phyloP scores from a whole-genome alignment of 2,113 vertebrate species.

The Turdus rufiventris region DNA sequence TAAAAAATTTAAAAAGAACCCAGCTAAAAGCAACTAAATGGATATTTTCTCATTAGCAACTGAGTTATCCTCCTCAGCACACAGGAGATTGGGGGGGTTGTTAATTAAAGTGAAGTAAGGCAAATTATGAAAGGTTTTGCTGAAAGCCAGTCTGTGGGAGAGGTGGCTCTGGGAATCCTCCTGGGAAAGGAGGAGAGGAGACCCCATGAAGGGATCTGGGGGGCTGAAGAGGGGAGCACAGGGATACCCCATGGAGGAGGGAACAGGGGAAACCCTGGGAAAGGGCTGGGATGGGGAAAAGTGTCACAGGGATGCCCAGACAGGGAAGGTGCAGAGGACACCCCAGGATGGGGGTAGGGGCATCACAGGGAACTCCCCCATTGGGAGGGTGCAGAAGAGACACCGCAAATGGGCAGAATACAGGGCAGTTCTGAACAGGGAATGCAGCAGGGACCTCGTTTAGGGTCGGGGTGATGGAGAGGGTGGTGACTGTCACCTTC shows the following conservation, averaged over 20 bases:
- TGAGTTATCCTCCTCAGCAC: neutral
- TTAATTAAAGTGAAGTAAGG: neutral
- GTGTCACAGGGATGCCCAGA: neutral
- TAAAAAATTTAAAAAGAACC: too few relatives aligned
- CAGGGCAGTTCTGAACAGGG: too few relatives aligned
- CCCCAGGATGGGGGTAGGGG: too few relatives aligned
- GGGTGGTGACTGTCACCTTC: neutral
- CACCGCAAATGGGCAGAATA: rapidly evolving
- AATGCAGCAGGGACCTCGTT: rapidly evolving
- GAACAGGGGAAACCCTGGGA: neutral
- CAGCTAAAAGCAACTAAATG: neutral
- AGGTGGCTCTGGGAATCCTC: neutral
- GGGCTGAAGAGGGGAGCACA: too few relatives aligned
- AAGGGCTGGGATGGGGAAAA: neutral
- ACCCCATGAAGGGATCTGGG: neutral
- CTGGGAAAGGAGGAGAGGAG: neutral
- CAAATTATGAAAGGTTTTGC: neutral
- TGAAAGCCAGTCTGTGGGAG: neutral
- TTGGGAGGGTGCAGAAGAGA: neutral
- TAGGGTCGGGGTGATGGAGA: neutral
- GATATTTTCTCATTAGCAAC: neutral
- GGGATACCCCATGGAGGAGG: neutral
- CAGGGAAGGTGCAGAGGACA: neutral
- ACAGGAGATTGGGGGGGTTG: neutral
- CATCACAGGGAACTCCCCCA: neutral